Evolutionary conservation across 2,113 vertebrate species (phyloP).

Genomic region (Erinaceus europaeus): DNA sequence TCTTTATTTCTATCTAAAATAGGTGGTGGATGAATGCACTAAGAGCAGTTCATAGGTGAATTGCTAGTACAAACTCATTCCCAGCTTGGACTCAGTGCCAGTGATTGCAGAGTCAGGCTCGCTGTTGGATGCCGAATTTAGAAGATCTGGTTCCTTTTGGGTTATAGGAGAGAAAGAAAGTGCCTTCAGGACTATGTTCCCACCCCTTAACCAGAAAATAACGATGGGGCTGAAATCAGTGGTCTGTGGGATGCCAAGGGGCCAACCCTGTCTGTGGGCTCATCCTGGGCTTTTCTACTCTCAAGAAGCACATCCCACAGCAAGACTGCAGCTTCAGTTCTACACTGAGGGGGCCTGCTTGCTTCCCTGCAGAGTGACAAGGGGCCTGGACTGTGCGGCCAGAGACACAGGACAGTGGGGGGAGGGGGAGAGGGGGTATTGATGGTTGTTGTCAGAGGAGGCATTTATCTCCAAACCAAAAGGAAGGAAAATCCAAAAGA

Average conservation of each 20-base stretch:
- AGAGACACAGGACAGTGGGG: background rate
- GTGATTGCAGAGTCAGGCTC: background rate
- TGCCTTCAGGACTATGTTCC: accelerated
- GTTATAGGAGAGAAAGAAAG: background rate
- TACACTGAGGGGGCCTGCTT: background rate
- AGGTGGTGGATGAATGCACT: accelerated
- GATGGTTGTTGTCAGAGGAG: background rate
- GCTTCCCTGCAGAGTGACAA: background rate
- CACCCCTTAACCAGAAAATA: background rate
- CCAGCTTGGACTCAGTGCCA: background rate
- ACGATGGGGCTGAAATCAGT: background rate
- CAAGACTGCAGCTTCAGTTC: background rate
- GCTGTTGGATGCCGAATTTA: background rate
- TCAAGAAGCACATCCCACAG: background rate
- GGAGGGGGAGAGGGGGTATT: accelerated
- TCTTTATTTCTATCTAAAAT: no score
- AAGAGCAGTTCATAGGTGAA: background rate
- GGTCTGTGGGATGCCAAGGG: background rate
- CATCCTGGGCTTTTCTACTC: background rate
- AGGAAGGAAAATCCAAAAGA: background rate
- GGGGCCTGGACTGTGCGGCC: background rate
- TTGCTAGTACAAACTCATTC: background rate
- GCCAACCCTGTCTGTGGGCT: background rate
- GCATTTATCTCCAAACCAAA: background rate
- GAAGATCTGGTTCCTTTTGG: background rate